Evolutionary conservation across 2,888 invertebrate species (phyloP), one percentile per base, ranked within the genome.

Genomic region (Aphidoletes aphidimyza): DNA sequence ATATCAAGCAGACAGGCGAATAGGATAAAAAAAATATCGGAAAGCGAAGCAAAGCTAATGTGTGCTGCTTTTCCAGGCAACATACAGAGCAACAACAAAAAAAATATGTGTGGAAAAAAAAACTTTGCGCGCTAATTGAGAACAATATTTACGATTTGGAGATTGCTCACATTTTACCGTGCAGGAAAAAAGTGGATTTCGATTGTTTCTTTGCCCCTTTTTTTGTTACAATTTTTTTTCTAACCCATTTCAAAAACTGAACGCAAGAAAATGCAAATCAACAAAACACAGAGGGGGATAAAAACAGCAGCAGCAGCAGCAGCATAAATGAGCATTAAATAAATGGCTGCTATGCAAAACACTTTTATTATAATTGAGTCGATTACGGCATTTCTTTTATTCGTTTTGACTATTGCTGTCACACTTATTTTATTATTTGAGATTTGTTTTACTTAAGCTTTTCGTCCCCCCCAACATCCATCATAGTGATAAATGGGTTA

Each of bases 361-460:
- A 22, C 30, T 69, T 69, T 30, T 30, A 69, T 69, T 69, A 6
- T 34, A 69, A 69, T 69, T 69, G 30, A 30, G 30, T 11, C 69
- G 69, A 69, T 69, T 69, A 30, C 1, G 14, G 9, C 2, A 11
- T 69, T 69, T 11, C 30, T 69, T 69, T 69, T 34, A 69, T 69
- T 69, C 30, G 26, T 34, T 47, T 14, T 69, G 69, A 30, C 69
- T 14, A 69, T 69, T 14, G 30, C n/a, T 69, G 69, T 69, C 69
- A 30, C 69, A 30, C 69, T 69, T 69, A 69, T 69, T 69, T 30
- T 14, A 69, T 69, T 69, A 69, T 30, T 69, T 11, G 69, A 30
- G 26, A 69, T 69, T 69, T 69, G 69, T 69, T 69, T 69, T 69
- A 30, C 34, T 69, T 69, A 69, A 69, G 69, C 69, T 69, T 69